A percentile compares a stretch with the other conserved stretches of the same genome.
phyloP scores from a whole-genome alignment of 2,888 invertebrate genomes.

The Drosophila leonis region DNA sequence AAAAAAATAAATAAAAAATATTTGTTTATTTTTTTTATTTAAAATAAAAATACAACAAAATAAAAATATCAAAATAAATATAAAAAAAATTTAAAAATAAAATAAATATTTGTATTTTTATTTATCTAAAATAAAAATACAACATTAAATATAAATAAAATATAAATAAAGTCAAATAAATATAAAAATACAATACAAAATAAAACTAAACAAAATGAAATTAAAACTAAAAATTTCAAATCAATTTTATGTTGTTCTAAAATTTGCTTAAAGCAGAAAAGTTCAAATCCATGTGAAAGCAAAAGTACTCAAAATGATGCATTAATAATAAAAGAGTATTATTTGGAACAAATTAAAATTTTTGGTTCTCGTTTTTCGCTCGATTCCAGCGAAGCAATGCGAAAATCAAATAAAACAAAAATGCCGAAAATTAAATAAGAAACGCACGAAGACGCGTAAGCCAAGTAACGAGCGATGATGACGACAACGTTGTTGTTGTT shows the following conservation, averaged over 20 bases:
- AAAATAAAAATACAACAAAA: too few relatives aligned
- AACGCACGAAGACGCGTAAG: slow-evolving; percentile 10
- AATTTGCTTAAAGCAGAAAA: not conserved
- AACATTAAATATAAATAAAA: too few relatives aligned
- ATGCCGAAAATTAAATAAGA: slow-evolving; percentile 23
- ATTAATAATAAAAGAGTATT: not conserved
- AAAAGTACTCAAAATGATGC: not conserved
- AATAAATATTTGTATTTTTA: too few relatives aligned
- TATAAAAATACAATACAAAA: not conserved
- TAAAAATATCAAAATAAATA: too few relatives aligned
- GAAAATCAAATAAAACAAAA: slow-evolving; percentile 21
- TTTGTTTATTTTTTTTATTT: too few relatives aligned
- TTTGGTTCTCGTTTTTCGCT: not conserved
- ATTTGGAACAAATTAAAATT: slow-evolving; percentile 8
- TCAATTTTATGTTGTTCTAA: not conserved
- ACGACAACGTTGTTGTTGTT: slow-evolving; percentile 11
- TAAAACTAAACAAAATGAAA: not conserved
- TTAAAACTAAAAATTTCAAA: not conserved
- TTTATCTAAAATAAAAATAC: too few relatives aligned
- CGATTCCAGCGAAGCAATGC: slow-evolving; percentile 1
- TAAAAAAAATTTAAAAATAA: too few relatives aligned
- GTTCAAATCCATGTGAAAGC: not conserved
- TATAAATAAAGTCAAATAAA: too few relatives aligned
- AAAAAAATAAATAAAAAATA: too few relatives aligned
- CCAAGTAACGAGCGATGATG: slow-evolving; percentile 11